phyloP scores from a whole-genome alignment of 2,797 vertebrate species.

The Momotus momota region DNA sequence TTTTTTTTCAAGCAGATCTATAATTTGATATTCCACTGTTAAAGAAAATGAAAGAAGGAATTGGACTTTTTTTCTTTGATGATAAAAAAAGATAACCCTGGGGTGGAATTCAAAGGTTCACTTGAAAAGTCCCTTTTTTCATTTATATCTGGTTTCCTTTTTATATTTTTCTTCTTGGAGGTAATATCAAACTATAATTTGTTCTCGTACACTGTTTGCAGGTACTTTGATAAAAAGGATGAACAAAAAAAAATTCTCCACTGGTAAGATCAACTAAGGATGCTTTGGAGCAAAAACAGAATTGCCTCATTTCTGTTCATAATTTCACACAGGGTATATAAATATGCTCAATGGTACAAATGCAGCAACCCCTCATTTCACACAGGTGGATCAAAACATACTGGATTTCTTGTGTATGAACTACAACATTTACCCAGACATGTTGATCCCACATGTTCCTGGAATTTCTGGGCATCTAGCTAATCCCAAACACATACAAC shows the following conservation, averaged over 20 bases:
- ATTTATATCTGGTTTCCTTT: neutral
- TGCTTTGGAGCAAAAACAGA: neutral
- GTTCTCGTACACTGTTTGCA: neutral
- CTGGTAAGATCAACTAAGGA: neutral
- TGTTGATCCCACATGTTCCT: accelerated
- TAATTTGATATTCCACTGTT: neutral
- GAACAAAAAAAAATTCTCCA: neutral
- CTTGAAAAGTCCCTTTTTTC: neutral
- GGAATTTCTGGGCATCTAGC: neutral
- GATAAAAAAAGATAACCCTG: neutral
- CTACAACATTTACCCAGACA: neutral
- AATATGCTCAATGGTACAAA: neutral
- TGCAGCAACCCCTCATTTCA: neutral
- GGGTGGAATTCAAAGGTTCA: neutral
- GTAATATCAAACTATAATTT: neutral
- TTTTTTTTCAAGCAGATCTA: neutral
- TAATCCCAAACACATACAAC: neutral
- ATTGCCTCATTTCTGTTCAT: neutral
- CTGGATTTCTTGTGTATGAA: neutral
- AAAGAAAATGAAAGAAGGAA: slow-evolving; percentile 10
- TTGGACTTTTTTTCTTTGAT: neutral
- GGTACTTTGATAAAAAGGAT: neutral
- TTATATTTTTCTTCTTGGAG: neutral
- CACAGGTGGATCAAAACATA: neutral
- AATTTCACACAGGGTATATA: neutral